Percentiles rank a stretch among this genome's conserved stretches.
phyloP scores from a whole-genome alignment of 2,888 invertebrate genomes.

The Eupithecia inturbata region DNA sequence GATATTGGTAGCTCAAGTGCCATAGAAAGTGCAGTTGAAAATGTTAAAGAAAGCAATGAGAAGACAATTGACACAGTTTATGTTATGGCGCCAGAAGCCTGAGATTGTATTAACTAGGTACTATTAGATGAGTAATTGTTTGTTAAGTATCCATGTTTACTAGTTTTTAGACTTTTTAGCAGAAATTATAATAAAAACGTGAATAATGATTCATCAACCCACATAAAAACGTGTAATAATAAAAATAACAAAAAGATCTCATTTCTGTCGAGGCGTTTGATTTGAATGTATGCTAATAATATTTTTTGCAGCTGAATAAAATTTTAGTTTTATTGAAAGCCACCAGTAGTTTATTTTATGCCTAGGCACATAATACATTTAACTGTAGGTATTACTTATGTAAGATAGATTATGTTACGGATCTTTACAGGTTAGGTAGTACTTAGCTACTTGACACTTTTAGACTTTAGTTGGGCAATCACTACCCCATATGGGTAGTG shows the following conservation, averaged over 20 bases:
- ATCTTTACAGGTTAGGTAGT: too few relatives aligned
- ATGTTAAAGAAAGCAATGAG: not conserved
- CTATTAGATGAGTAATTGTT: not conserved
- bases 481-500: too few relatives aligned
- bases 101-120: not conserved
- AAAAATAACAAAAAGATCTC: not conserved
- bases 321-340: not conserved
- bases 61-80: not conserved
- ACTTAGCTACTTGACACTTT: too few relatives aligned
- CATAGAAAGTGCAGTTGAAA: not conserved
- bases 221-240: too few relatives aligned
- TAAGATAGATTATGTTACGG: too few relatives aligned
- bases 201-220: too few relatives aligned
- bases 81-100: not conserved
- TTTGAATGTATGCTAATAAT: not conserved
- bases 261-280: not conserved
- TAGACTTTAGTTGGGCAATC: too few relatives aligned
- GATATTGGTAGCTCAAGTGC: constrained; percentile 24
- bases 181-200: not conserved
- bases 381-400: too few relatives aligned
- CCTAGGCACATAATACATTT: too few relatives aligned
- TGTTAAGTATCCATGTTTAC: not conserved
- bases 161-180: not conserved
- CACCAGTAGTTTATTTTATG: not conserved
- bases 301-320: not conserved